Conservation (phyloP, 2,888 invertebrate species). For the Nezara viridula region DNA sequence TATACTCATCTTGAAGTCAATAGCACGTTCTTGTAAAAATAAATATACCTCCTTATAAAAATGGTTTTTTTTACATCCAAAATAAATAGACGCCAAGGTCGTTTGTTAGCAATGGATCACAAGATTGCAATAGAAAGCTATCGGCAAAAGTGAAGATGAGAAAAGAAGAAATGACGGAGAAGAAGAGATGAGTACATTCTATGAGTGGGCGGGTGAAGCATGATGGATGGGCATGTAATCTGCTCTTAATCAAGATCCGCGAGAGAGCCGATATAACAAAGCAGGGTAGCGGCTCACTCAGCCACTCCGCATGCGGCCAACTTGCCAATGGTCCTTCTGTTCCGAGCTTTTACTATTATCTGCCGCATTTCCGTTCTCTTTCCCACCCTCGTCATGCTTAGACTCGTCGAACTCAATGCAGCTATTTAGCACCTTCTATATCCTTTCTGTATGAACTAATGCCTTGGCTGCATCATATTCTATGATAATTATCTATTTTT, state of each 20-base stretch:
- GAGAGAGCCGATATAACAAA: slow-evolving; percentile 25
- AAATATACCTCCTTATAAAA: no score
- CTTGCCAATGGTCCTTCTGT: no score
- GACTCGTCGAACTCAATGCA: no score
- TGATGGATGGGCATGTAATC: slow-evolving; percentile 35
- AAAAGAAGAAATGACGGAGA: neutral
- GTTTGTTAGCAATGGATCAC: neutral
- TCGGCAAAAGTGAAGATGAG: neutral
- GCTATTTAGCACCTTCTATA: no score
- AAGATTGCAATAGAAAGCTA: neutral
- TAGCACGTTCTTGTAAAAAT: no score
- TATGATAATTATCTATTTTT: no score
- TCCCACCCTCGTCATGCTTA: neutral
- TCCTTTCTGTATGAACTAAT: no score
- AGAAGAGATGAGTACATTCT: neutral
- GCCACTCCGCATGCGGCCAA: neutral
- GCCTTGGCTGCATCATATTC: no score
- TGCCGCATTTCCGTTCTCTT: neutral
- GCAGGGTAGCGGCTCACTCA: neutral
- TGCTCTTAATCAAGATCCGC: slow-evolving; percentile 4
- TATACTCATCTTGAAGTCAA: no score
- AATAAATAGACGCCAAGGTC: neutral
- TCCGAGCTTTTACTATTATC: neutral
- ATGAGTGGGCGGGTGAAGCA: neutral
- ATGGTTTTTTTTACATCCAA: accelerated